Conservation (phyloP, 2,888 invertebrate genomes). For the Ochlodes sylvanus region DNA sequence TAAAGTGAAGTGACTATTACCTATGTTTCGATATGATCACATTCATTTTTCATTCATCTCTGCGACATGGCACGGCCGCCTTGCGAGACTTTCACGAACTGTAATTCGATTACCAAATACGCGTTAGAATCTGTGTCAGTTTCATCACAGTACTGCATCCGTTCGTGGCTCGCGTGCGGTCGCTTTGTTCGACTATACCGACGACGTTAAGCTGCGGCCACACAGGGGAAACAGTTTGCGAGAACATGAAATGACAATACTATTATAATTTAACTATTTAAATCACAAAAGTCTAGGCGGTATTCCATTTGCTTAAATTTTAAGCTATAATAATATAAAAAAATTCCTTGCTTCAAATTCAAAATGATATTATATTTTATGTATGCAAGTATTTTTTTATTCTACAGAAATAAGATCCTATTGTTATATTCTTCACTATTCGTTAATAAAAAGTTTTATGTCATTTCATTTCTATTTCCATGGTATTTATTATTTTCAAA, state of each 20-base stretch:
- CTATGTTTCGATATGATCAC: not conserved
- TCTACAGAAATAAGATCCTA: no score
- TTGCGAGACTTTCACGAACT: conserved; percentile 82
- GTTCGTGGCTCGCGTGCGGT: conserved; percentile 67
- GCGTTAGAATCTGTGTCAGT: conserved; percentile 84
- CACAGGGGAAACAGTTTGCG: conserved; percentile 4
- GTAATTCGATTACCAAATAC: conserved; percentile 83
- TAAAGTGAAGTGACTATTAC: no score
- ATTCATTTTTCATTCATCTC: conserved; percentile 6
- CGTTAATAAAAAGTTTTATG: no score
- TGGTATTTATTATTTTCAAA: no score
- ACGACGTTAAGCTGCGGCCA: conserved; percentile 10
- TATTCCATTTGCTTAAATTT: no score
- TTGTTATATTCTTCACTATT: no score
- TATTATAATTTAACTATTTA: not conserved
- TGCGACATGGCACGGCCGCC: conserved; percentile 54
- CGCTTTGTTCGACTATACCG: conserved; percentile 56
- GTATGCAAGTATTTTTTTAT: no score
- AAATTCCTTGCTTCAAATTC: no score
- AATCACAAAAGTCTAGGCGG: not conserved
- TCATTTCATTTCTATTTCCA: no score
- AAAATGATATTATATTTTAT: no score
- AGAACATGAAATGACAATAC: not conserved
- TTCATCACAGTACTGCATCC: conserved; percentile 82
- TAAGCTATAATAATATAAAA: no score